Evolutionary conservation across 2,113 vertebrate genomes (phyloP), one percentile per base, ranked within the genome.

Genomic region (Ptilonorhynchus violaceus): DNA sequence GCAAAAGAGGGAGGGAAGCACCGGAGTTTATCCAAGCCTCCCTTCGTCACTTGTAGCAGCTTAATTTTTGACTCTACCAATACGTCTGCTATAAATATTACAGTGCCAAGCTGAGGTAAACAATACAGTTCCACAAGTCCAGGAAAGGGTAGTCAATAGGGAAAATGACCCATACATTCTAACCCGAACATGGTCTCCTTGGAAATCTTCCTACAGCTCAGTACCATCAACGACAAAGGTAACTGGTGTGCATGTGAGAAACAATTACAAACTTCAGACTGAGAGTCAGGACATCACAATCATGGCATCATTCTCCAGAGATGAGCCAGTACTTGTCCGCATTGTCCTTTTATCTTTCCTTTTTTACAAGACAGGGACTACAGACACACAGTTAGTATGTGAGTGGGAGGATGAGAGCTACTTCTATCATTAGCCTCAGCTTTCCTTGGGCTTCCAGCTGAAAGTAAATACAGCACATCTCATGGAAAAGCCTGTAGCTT

Each of bases 1-100:
- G 19, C 16, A 79, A 67, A 60, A 42, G 31, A 80, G 11, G 6
- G 31, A 73, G 11, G 15, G 46, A 83, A 35, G 30, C 79, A 55
- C 0, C 3, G 5, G 7, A 60, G 8, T 72, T 77, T 42, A 58
- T 58, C 53, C 59, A 11, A n/a, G 7, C 13, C 27, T 77, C 16
- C 30, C n/a, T 88, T 35, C 7, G 2, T 49, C 35, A 82, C 22
- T 47, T 63, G 20, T 19, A 75, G 28, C 27, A 85, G 64, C 15
- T 46, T 63, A 67, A 74, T 22, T 59, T 88, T 35, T 63, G 30
- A 68, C 37, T 63, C 11, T 20, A 35, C 27, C 56, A 27, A 16
- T 52, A 28, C 0, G 0, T 52, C 42, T 11, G 16, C 47, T 64
- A 2, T 3, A 63, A 74, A 33, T 10, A 24, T 4, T 4, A 50